These are phyloP conservation scores for Drosophila antonietae DNA, from an alignment of 2,888 invertebrate species.

Conservation along the genomic window DNA sequence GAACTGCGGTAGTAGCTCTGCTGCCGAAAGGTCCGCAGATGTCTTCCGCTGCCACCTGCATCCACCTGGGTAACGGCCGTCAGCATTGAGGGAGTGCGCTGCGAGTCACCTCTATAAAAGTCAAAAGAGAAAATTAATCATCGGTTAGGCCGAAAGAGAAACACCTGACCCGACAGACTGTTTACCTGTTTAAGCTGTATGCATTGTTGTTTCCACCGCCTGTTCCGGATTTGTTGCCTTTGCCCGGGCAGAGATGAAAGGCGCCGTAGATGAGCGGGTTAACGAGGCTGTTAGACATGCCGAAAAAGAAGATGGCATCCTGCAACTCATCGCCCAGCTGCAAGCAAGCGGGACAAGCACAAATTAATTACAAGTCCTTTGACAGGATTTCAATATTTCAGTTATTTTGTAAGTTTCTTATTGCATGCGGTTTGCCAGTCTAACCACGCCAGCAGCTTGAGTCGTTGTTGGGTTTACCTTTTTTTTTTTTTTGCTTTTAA, in stretches of 20 bases:
- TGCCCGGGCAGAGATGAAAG: slow-evolving; percentile 92
- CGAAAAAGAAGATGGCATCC: slow-evolving; percentile 92
- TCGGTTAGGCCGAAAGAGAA: neutral
- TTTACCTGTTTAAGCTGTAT: slow-evolving; percentile 83
- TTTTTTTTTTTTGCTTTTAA: slow-evolving; percentile 29
- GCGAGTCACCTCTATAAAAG: slow-evolving; percentile 82
- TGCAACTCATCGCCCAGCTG: slow-evolving; percentile 90
- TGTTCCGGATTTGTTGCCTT: slow-evolving; percentile 76
- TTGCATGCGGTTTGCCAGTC: neutral
- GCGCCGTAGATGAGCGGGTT: slow-evolving; percentile 95
- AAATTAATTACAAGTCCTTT: slow-evolving; percentile 48
- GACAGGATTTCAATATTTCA: slow-evolving; percentile 11
- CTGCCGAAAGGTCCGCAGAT: slow-evolving; percentile 81
- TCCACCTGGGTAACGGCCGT: slow-evolving; percentile 84
- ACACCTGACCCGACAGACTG: neutral
- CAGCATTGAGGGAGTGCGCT: slow-evolving; percentile 83
- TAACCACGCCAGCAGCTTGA: slow-evolving; percentile 13
- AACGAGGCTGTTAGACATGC: slow-evolving; percentile 93
- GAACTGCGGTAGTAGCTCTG: slow-evolving; percentile 81
- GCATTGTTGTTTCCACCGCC: slow-evolving; percentile 80
- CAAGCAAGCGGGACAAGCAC: slow-evolving; percentile 65
- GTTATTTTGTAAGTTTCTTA: slow-evolving; percentile 1
- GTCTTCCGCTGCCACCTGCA: slow-evolving; percentile 75
- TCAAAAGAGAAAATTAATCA: neutral
- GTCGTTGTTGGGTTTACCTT: slow-evolving; percentile 31